Evolutionary conservation across 92 coral and sea anemone genomes (phyloP).

Genomic region (Phenganax subtilis): DNA sequence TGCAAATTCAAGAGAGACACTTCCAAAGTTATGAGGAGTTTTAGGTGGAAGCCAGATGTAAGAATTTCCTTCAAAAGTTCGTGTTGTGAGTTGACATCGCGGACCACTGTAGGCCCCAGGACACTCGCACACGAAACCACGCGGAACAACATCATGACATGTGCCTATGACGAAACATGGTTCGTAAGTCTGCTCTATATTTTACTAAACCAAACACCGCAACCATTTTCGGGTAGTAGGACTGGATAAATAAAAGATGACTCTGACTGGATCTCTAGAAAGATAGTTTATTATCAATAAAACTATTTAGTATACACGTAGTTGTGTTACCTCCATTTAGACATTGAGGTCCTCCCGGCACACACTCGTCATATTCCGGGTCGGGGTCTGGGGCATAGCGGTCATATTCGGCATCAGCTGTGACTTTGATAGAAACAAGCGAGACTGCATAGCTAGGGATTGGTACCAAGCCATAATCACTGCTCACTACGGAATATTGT

Average conservation of each 20-base stretch:
- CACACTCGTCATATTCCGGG: constrained; percentile 31
- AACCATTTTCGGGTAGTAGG: no score
- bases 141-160: constrained; percentile 74
- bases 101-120: constrained; percentile 57
- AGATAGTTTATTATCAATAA: no score
- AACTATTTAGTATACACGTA: no score
- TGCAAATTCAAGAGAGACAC: constrained; percentile 68
- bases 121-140: constrained; percentile 78
- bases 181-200: no score
- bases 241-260: no score
- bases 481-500: constrained; percentile 29
- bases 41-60: constrained; percentile 72
- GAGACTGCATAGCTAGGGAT: constrained; percentile 25
- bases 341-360: background rate
- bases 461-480: constrained; percentile 33
- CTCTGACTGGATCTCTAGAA: no score
- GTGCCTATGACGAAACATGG: constrained; percentile 35
- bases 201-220: no score
- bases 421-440: constrained; percentile 1
- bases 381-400: constrained; percentile 33
- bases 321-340: constrained; percentile 32
- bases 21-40: constrained; percentile 55
- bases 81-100: constrained; percentile 68
- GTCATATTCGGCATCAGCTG: constrained; percentile 9
- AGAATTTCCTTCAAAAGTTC: constrained; percentile 68